phyloP scores from a whole-genome alignment of 2,797 vertebrate species.

The Delichon dasypus region DNA sequence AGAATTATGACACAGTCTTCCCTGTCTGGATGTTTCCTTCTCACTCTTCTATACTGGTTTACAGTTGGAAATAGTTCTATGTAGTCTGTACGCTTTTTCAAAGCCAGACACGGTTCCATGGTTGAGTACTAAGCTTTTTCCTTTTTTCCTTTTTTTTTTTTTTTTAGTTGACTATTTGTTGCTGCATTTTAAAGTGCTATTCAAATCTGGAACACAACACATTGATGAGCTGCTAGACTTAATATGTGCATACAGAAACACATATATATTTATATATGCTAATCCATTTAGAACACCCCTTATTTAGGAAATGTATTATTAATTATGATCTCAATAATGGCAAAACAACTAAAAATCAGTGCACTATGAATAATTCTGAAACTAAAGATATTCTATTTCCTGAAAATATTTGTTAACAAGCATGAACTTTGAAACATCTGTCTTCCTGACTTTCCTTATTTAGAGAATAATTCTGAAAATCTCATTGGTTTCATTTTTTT shows the following conservation, averaged over 20 bases:
- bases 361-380: neutral
- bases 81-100: neutral
- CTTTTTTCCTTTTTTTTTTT: neutral
- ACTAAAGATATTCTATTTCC: neutral
- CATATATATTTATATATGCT: slow-evolving; percentile 18
- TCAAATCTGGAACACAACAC: neutral
- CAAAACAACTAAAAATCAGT: neutral
- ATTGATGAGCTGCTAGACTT: neutral
- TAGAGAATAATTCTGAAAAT: neutral
- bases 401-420: neutral
- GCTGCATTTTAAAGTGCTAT: neutral
- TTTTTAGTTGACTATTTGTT: neutral
- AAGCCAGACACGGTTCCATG: neutral
- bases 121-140: neutral
- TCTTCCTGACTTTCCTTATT: neutral
- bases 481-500: neutral
- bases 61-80: neutral
- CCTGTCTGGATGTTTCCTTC: neutral
- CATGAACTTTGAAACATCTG: neutral
- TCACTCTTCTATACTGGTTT: neutral
- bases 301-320: slow-evolving; percentile 19
- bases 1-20: neutral
- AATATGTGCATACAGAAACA: neutral
- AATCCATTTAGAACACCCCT: slow-evolving; percentile 6
- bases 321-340: neutral